phyloP scores from a whole-genome alignment of 2,113 vertebrate species.

The Collichthys lucidus region DNA sequence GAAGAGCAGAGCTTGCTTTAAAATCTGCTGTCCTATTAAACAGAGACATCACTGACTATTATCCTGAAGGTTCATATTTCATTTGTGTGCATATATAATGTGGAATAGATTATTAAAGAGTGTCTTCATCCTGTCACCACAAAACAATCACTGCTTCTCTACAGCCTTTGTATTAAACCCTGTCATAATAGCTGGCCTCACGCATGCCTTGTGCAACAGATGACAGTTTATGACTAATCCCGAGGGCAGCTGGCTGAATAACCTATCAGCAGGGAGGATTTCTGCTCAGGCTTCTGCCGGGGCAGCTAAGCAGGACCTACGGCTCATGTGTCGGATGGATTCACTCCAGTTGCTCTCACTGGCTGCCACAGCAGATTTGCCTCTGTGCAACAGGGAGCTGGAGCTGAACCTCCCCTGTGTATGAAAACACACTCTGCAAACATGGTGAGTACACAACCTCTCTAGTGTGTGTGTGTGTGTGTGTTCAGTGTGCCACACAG shows the following conservation, averaged over 20 bases:
- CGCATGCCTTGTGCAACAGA: conserved; percentile 36
- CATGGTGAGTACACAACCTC: conserved; percentile 81
- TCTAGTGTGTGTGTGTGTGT: background rate
- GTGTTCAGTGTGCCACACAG: background rate
- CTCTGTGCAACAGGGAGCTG: conserved; percentile 53
- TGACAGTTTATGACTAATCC: conserved; percentile 65
- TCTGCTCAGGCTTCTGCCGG: conserved; percentile 79
- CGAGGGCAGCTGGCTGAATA: conserved; percentile 5
- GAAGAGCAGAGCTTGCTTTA: conserved; percentile 27
- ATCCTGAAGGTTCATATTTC: background rate
- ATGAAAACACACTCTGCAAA: conserved; percentile 57
- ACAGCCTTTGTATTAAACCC: background rate
- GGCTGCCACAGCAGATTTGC: conserved; percentile 46
- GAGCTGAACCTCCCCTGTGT: conserved; percentile 27
- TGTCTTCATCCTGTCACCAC: background rate
- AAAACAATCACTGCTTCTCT: conserved; percentile 12
- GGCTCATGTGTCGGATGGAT: conserved; percentile 47
- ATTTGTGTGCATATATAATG: background rate
- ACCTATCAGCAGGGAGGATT: conserved; percentile 47
- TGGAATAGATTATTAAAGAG: background rate
- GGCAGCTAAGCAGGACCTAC: conserved; percentile 75
- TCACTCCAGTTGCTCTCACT: conserved; percentile 65
- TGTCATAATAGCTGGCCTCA: conserved; percentile 34
- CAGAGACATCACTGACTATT: background rate
- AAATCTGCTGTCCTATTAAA: conserved; percentile 34